phyloP scores from a whole-genome alignment of 2,113 vertebrate species.

The Tinamus guttatus region DNA sequence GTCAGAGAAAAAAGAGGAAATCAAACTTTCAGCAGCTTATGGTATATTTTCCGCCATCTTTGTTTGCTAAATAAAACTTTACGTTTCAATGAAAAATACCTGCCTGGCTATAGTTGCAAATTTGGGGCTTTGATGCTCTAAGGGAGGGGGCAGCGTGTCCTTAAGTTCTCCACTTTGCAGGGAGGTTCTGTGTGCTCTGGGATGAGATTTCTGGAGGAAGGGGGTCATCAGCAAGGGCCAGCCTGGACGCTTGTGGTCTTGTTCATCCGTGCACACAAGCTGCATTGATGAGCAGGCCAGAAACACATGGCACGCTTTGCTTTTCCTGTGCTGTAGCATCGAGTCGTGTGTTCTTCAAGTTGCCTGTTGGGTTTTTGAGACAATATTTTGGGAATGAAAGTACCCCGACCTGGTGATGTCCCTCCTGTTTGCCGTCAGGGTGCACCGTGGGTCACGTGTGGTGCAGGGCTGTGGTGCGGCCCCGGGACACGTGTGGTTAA shows the following conservation, averaged over 20 bases:
- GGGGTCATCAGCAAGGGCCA: not conserved
- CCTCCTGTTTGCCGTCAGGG: not conserved
- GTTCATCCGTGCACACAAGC: fast-evolving
- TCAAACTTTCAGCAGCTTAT: not conserved
- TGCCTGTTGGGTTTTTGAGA: not conserved
- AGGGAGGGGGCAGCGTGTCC: not conserved
- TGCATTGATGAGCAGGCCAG: fast-evolving
- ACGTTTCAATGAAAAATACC: not conserved
- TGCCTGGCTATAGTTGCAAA: fast-evolving
- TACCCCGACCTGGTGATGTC: not conserved
- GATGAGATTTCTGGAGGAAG: not conserved
- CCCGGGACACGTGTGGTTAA: too few species aligned
- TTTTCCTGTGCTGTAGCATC: not conserved
- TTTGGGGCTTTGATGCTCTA: not conserved
- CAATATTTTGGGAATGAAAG: not conserved
- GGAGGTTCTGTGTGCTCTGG: fast-evolving
- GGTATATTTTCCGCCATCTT: not conserved
- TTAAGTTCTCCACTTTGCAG: fast-evolving
- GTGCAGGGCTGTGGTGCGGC: too few species aligned
- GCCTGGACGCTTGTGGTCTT: too few species aligned
- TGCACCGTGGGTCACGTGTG: too few species aligned
- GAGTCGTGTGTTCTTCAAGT: not conserved
- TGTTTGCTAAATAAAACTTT: not conserved
- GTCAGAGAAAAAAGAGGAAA: not conserved
- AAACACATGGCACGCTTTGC: fast-evolving